Evolutionary conservation across 2,113 vertebrate genomes (phyloP), one percentile per base, ranked within the genome.

Genomic region (Pristiophorus japonicus): DNA sequence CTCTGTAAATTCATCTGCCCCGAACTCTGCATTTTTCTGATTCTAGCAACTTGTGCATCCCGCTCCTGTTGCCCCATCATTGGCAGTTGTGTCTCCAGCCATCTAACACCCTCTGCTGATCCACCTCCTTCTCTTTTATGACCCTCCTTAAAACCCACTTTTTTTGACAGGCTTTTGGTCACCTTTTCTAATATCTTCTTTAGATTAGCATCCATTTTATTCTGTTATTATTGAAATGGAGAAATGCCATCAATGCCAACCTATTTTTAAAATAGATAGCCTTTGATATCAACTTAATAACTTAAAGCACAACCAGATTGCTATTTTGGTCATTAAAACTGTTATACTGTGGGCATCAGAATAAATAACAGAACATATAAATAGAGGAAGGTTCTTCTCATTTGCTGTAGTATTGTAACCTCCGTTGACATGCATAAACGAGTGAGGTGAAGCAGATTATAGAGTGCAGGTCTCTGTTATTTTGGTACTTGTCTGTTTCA

Each of bases 401-500:
- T 27, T 51, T 51, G 45, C 45, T 90, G 11, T 11, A 30, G 20
- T 51, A 45, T 55, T 55, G 12, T 59, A 63, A 63, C 34, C 59
- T 63, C 5, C 18, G n/a, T n/a, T 22, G 30, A 91, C 5, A 38
- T 5, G 1, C 1, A 47, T 30, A 27, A 87, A n/a, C n/a, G n/a
- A n/a, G 27, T 47, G 84, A 87, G 30, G 51, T 59, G 87, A n/a
- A 91, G 55, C 30, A 7, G 55, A 55, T 30, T 87, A 22, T 30
- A 55, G 7, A 10, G 14, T 51, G 45, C 51, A n/a, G 3, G 14
- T 3, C 27, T 47, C 42, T 51, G 14, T 70, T 63, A 4, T 16
- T 73, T 51, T 70, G 59, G 10, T 70, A 30, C 45, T 51, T 94
- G 75, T 96, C 96, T 96, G 88, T 96, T 97, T 97, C 97, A 99